These are phyloP conservation scores for Betta splendens DNA, from an alignment of 2,797 vertebrate species.

Conservation along the genomic window DNA sequence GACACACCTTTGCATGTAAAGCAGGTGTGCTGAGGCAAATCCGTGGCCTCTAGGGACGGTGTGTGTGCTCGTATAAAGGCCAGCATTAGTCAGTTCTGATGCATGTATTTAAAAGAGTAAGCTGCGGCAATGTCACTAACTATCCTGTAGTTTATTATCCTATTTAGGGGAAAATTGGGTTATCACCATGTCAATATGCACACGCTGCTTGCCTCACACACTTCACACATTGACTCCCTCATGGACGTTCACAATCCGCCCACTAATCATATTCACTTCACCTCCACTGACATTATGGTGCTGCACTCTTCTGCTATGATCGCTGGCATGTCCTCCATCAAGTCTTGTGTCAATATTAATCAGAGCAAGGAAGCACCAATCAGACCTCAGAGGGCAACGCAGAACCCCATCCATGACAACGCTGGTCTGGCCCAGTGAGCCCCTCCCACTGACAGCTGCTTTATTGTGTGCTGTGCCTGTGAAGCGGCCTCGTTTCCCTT, in stretches of 20 bases:
- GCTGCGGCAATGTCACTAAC: background rate
- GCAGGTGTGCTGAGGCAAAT: conserved; percentile 43
- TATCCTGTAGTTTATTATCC: background rate
- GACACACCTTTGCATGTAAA: conserved; percentile 61
- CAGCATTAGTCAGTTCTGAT: conserved; percentile 25
- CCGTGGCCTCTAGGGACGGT: conserved; percentile 38
- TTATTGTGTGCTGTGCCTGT: conserved; percentile 73
- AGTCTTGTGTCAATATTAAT: conserved; percentile 67
- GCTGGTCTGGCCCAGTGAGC: conserved; percentile 50
- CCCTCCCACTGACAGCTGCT: conserved; percentile 79
- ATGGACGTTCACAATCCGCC: conserved; percentile 23
- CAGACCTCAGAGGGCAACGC: conserved; percentile 54
- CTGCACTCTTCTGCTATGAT: conserved; percentile 20
- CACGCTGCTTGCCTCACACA: conserved; percentile 10
- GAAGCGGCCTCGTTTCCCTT: conserved; percentile 73
- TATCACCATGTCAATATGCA: conserved; percentile 1
- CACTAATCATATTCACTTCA: conserved; percentile 22
- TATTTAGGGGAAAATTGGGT: background rate
- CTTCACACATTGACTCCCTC: background rate
- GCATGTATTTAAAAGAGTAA: conserved; percentile 5
- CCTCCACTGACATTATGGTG: conserved; percentile 26
- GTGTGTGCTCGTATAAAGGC: conserved; percentile 21
- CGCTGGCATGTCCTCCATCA: conserved; percentile 52
- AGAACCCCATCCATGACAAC: conserved; percentile 71
- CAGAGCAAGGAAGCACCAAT: conserved; percentile 48